Percentiles rank a stretch among this genome's conserved stretches.
Conservation (phyloP, 2,113 vertebrate genomes). For the Oryzias curvinotus region DNA sequence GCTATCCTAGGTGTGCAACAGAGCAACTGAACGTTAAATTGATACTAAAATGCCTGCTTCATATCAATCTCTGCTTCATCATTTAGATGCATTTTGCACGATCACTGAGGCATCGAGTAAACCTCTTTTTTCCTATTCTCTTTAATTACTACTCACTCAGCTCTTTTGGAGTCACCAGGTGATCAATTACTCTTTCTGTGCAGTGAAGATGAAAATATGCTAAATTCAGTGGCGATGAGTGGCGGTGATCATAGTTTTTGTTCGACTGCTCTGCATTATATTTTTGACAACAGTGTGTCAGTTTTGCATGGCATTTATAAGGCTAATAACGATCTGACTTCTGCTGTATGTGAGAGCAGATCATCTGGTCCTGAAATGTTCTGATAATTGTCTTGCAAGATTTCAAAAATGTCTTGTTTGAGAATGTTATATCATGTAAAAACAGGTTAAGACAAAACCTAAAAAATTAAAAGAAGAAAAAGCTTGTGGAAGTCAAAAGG, state of each 20-base stretch:
- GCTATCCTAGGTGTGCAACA: constrained; percentile 14
- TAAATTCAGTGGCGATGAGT: constrained; percentile 33
- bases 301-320: constrained; percentile 32
- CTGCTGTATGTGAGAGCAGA: constrained; percentile 5
- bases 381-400: constrained; percentile 7
- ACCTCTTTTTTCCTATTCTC: constrained; percentile 44
- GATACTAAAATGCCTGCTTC: constrained; percentile 36
- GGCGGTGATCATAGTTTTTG: constrained; percentile 18
- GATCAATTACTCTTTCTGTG: constrained; percentile 40
- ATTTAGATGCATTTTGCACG: constrained; percentile 41
- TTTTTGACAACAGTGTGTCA: constrained; percentile 28
- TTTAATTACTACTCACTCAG: constrained; percentile 54
- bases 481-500: too few species aligned
- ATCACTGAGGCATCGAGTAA: constrained; percentile 34
- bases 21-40: constrained; percentile 30
- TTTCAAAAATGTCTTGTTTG: neutral
- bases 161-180: constrained; percentile 37
- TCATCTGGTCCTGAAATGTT: neutral
- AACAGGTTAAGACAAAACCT: neutral
- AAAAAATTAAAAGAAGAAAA: neutral
- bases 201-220: constrained; percentile 25
- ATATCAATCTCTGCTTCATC: constrained; percentile 32
- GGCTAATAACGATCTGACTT: constrained; percentile 12
- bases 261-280: constrained; percentile 32
- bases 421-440: too few species aligned